Base-by-base conservation (phyloP, 2,888 invertebrate genomes). In the Acanthococcus lagerstroemiae region DNA sequence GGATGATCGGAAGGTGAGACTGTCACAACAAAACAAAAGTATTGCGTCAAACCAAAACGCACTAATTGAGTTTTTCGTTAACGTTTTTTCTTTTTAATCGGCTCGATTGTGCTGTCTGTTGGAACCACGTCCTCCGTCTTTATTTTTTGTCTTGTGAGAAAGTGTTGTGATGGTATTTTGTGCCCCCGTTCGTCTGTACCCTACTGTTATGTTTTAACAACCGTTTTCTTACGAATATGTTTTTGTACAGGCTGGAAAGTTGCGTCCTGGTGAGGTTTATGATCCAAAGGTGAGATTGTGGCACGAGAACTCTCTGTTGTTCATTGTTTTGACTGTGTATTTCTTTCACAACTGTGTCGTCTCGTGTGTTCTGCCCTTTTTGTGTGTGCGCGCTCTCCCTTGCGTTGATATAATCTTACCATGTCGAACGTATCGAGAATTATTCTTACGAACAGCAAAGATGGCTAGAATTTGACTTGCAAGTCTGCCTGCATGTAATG, bases 1-100 rank as follows among this genome's bases (percentile, higher is more conserved):
- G 82, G 90, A 90, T 81, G 92, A 92, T 78, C 89, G 87, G 84
- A 89, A 90, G 92, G 92, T 93, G 88, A 89, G 69, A 67, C 19
- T 44, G 9, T 46, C 25, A 24, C 21, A 25, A 30, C 61, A 25
- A 30, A 50, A 45, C 25, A 61, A 61, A 50, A n/a, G n/a, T n/a
- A n/a, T n/a, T n/a, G n/a, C n/a, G n/a, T n/a, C n/a, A n/a, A n/a
- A 21, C 50, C 19, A 12, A 17, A 50, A 17, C 22, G 22, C 27
- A 48, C 24, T 19, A 57, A 21, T 57, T 22, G 21, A 15, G 7
- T 27, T n/a, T n/a, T n/a, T n/a, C n/a, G 12, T 37, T 55, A 55
- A 55, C 48, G 15, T 48, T 24, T 55, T 25, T 55, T 46, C 21
- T 50, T 57, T 19, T 30, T 60, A 22, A 22, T 55, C 54, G 52